These are phyloP conservation scores for Paracentrotus lividus DNA, from an alignment of 53 echinoderm and acorn worm genomes.

Conservation along the genomic window DNA sequence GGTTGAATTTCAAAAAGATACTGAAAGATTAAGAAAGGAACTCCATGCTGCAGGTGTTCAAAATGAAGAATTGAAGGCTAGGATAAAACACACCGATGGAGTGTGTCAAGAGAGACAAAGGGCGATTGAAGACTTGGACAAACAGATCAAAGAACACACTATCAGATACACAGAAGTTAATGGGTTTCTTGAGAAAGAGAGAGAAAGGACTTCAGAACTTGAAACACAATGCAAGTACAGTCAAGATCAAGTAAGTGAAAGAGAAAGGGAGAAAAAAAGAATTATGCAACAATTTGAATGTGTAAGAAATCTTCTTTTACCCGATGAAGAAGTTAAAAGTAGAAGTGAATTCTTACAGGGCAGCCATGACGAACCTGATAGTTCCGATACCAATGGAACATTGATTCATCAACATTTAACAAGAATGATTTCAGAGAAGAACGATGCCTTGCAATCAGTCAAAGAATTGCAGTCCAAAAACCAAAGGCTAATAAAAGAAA, in stretches of 20 bases:
- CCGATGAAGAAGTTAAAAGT: background rate
- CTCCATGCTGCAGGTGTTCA: conserved; percentile 67
- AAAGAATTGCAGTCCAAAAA: conserved; percentile 52
- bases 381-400: background rate
- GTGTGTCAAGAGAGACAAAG: conserved; percentile 65
- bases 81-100: conserved; percentile 57
- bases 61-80: conserved; percentile 52
- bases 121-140: conserved; percentile 67
- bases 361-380: conserved; percentile 24
- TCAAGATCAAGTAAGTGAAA: background rate
- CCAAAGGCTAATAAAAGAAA: conserved; percentile 6
- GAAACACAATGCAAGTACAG: conserved; percentile 39
- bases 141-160: conserved; percentile 35
- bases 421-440: conserved; percentile 48
- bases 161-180: conserved; percentile 21
- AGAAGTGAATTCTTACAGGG: conserved; percentile 33
- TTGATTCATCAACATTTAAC: conserved; percentile 27
- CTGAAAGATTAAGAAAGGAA: conserved; percentile 73
- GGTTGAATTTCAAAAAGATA: conserved; percentile 45
- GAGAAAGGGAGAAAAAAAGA: background rate
- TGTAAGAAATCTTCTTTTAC: background rate
- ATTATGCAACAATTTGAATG: conserved; percentile 3
- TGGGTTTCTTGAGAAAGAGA: conserved; percentile 24
- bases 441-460: conserved; percentile 25
- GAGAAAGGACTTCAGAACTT: conserved; percentile 25